Conservation (phyloP, 2,888 invertebrate species). For the Amphiduros pacificus region DNA sequence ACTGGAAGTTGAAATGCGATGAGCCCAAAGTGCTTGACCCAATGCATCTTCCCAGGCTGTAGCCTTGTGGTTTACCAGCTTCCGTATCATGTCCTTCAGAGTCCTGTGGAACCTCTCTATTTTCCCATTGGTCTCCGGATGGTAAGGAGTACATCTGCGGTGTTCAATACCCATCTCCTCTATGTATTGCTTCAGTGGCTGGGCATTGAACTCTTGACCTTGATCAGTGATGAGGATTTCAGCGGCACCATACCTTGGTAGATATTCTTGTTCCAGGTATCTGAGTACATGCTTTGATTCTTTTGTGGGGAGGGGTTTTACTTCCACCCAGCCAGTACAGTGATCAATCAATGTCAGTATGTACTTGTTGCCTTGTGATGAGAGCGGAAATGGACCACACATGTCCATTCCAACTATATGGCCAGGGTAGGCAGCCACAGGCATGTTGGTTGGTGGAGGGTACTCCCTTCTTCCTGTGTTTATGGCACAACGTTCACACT, state of each 20-base stretch:
- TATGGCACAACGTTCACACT: background rate
- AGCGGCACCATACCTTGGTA: constrained; percentile 1
- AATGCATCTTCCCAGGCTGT: constrained; percentile 3
- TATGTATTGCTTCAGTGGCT: background rate
- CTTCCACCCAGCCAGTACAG: constrained; percentile 9
- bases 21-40: background rate
- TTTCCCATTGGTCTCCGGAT: constrained; percentile 7
- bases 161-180: background rate
- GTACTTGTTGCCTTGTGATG: constrained; percentile 3
- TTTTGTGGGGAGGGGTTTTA: constrained; percentile 7
- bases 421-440: background rate
- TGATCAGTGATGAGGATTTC: constrained; percentile 4
- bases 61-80: background rate
- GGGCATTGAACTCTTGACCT: constrained; percentile 1
- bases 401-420: constrained; percentile 11
- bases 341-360: constrained; percentile 6
- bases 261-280: background rate
- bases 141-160: background rate
- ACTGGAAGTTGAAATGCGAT: background rate
- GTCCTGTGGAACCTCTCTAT: constrained; percentile 6
- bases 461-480: background rate
- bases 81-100: constrained; percentile 2
- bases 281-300: background rate
- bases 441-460: background rate
- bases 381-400: constrained; percentile 4